These are phyloP conservation scores for Mizuhopecten yessoensis DNA, from an alignment of 1,140 invertebrate genomes.

Conservation along the genomic window DNA sequence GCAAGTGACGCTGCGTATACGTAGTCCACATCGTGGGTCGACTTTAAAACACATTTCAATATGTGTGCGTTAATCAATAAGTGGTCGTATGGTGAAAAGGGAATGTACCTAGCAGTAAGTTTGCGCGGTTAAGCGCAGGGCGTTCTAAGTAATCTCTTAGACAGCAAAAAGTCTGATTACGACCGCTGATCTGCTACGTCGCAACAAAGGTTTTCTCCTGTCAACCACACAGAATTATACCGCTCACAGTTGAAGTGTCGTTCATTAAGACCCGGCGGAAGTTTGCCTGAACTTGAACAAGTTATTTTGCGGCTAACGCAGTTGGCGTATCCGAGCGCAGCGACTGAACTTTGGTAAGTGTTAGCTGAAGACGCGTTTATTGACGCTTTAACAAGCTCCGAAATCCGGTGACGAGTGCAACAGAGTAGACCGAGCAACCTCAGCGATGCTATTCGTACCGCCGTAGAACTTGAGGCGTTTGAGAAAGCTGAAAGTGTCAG, in stretches of 20 bases:
- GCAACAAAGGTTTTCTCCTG: conserved; percentile 57
- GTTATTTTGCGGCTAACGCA: conserved; percentile 52
- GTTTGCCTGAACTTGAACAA: conserved; percentile 60
- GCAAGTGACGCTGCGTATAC: no score
- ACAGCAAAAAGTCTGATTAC: background rate
- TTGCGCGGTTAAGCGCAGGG: no score
- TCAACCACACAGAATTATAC: conserved; percentile 62
- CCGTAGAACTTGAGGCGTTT: conserved; percentile 63
- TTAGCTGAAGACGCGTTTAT: conserved; percentile 65
- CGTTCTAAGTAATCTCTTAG: no score
- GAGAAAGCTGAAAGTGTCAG: conserved; percentile 44
- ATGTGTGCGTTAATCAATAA: no score
- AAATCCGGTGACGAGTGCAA: conserved; percentile 54
- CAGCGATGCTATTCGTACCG: conserved; percentile 61
- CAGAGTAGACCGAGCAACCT: conserved; percentile 55
- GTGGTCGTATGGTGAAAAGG: no score
- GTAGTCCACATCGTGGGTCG: no score
- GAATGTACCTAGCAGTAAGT: no score
- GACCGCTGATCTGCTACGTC: conserved; percentile 22
- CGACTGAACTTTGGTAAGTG: conserved; percentile 57
- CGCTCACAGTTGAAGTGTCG: conserved; percentile 50
- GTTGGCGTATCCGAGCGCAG: conserved; percentile 58
- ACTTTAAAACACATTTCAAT: no score
- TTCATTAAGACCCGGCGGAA: conserved; percentile 50
- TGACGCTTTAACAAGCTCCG: conserved; percentile 55